Base-by-base conservation (phyloP, 2,113 vertebrate species). In the Urocitellus parryii region DNA sequence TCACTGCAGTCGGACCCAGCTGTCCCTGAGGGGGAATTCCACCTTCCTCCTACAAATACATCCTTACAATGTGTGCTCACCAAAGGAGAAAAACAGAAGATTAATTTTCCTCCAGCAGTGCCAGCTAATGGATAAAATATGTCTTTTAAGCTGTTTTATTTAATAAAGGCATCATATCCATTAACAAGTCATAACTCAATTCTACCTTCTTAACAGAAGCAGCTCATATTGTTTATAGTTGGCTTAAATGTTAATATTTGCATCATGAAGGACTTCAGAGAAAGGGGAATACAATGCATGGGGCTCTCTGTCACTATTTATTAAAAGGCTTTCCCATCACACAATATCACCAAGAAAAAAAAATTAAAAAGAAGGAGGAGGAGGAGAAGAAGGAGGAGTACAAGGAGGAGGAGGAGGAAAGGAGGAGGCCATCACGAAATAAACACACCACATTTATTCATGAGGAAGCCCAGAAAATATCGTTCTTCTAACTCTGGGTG, bases 1-100 rank as follows among this genome's bases (percentile, higher is more conserved):
- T 2, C 11, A 39, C 22, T 22, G 12, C 14, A 18, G 0, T 32
- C 5, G 12, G 12, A 25, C n/a, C 39, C 17, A 4, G 6, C 14
- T 5, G 48, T 56, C 74, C 61, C 8, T 27, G 24, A 53, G 5
- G 4, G 56, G 70, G 61, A 87, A 29, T 45, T 67, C n/a, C 45
- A 51, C n/a, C n/a, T 20, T 37, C 8, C 34, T n/a, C 51, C 11
- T 10, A 34, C 27, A 78, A 68, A 45, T 65, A 39, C 39, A 39
- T 39, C 39, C 39, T 39, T 39, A 39, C 39, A 39, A 39, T 39
- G 39, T 39, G 39, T 39, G 39, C 39, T 39, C 39, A 39, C 39
- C 39, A 39, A 39, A 39, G 39, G 39, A 39, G 39, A 39, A 39
- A 39, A 39, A 39, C 39, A 39, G 39, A 39, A 39, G 39, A 39